Conservation (phyloP, 1,140 invertebrate species). For the Metaphire vulgaris region DNA sequence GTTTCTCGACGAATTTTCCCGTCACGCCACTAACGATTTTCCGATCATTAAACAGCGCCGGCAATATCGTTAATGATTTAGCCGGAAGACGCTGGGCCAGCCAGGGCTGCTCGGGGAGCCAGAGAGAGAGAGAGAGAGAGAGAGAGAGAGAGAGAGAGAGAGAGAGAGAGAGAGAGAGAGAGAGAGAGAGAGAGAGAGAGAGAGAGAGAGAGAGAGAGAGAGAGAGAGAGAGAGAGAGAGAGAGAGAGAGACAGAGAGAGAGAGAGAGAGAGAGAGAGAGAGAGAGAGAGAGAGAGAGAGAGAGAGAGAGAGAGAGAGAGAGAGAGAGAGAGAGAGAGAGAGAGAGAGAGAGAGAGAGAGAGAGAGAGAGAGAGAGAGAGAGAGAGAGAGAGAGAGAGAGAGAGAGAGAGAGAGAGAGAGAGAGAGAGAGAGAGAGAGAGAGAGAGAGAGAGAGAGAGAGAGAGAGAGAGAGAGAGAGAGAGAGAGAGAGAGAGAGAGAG, state of each 20-base stretch:
- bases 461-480: too few species aligned
- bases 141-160: conserved; percentile 22
- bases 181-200: conserved; percentile 13
- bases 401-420: conserved; percentile 8
- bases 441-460: neutral
- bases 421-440: conserved; percentile 11
- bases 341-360: conserved; percentile 15
- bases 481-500: too few species aligned
- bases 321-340: conserved; percentile 10
- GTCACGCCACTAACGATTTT: too few species aligned
- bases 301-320: conserved; percentile 6
- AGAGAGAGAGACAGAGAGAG: conserved; percentile 14
- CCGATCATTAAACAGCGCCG: too few species aligned
- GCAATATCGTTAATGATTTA: too few species aligned
- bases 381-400: conserved; percentile 9
- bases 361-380: conserved; percentile 11
- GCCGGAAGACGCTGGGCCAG: too few species aligned
- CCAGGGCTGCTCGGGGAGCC: too few species aligned
- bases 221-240: conserved; percentile 11
- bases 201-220: conserved; percentile 9
- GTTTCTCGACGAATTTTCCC: too few species aligned
- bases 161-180: conserved; percentile 20
- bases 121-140: conserved; percentile 21
- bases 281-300: neutral
- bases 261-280: conserved; percentile 9